Evolutionary conservation across 2,888 invertebrate species (phyloP), one percentile per base, ranked within the genome.

Genomic region (Ganaspis brasiliensis): DNA sequence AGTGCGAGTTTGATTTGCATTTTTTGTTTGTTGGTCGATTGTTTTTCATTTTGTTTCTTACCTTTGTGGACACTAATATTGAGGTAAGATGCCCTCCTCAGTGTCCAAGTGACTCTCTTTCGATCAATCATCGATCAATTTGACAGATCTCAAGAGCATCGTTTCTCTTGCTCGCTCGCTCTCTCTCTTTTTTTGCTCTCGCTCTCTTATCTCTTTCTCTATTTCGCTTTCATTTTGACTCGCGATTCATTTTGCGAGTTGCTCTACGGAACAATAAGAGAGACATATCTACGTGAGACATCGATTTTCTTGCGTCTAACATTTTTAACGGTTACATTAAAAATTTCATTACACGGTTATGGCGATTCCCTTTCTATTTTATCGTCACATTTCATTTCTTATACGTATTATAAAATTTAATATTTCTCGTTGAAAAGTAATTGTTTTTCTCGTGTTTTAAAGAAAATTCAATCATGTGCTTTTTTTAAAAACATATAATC

Each of bases 61-160:
- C 90, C 90, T 90, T 89, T 86, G 83, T 84, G 86, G 87, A 88
- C 90, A 89, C 88, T 87, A 86, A 85, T n/a, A n/a, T 86, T 85
- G 89, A 87, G 88, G 88, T 78, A 80, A 79, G 85, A 82, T 81
- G 82, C 83, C 85, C 84, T 85, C 85, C 86, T 86, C 87, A 89
- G 87, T 89, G 88, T 87, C 89, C 88, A 82, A 79, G 83, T 81
- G 82, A 77, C 79, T 81, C 79, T 83, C 81, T 81, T 76, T 82
- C 78, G 74, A 72, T 79, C 77, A 77, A 78, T 70, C 67, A 76
- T 76, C 76, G 74, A 74, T 72, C 26, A 37, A 31, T 55, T 55
- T 45, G 21, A 59, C 74, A 67, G 74, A 77, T 71, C 72, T 79
- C 77, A 74, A 67, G 78, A 80, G 80, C 73, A 82, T 67, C 40